Evolutionary conservation across 2,797 vertebrate species (phyloP).

Genomic region (Acridotheres tristis): DNA sequence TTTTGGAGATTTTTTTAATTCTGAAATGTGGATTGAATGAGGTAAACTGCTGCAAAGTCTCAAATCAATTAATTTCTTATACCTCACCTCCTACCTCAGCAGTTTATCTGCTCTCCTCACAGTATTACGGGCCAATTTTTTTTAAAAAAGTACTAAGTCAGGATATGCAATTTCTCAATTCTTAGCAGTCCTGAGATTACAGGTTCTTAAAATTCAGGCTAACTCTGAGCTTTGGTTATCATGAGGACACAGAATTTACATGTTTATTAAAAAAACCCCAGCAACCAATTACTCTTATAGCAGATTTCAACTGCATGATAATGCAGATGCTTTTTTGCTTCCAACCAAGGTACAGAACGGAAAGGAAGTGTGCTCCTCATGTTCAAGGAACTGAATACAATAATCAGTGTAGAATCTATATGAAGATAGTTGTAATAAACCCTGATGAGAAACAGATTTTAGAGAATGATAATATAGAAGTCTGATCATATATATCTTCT

Average conservation of each 20-base stretch:
- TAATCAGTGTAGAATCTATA: background rate
- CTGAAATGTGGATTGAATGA: background rate
- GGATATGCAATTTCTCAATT: background rate
- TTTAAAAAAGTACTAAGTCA: background rate
- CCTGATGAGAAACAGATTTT: background rate
- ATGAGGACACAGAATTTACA: background rate
- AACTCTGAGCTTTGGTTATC: background rate
- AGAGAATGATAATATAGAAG: background rate
- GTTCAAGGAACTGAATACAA: background rate
- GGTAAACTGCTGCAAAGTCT: background rate
- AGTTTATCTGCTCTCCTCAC: background rate
- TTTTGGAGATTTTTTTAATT: background rate
- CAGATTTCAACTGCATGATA: background rate
- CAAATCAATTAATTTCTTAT: background rate
- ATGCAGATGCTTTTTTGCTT: background rate
- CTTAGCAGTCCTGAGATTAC: background rate
- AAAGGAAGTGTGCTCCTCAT: background rate
- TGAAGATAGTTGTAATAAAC: background rate
- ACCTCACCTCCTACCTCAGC: background rate
- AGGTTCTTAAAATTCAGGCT: background rate
- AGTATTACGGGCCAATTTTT: background rate
- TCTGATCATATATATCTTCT: background rate
- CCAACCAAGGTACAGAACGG: background rate
- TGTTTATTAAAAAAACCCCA: background rate
- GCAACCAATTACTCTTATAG: background rate